Base-by-base conservation (phyloP, 2,797 vertebrate genomes). In the Syncerus caffer region DNA sequence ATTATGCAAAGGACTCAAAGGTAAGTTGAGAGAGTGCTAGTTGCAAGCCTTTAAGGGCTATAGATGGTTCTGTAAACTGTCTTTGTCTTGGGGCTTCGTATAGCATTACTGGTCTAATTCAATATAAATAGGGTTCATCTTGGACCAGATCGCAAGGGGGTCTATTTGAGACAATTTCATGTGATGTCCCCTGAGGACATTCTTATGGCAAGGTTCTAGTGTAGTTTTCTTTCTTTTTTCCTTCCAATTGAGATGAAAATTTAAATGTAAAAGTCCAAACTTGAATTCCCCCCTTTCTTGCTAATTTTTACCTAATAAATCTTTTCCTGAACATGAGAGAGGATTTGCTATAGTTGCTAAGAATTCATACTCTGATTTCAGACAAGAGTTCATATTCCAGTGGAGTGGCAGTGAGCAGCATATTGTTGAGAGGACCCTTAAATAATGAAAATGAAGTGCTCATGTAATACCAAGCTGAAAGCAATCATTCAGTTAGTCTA, bases 1-100 rank as follows among this genome's bases (percentile, higher is more conserved):
- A 99, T 98, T 99, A 99, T 96, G 99, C 99, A 98, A 99, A 99
- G 99, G 99, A 99, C 98, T 99, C 99, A 96, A 99, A 99, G 99
- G 99, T 99, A 98, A 98, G 60, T 94, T 8, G 10, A 21, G n/a
- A 50, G 15, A 67, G 51, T 42, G 6, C 45, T 82, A 55, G 7
- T n/a, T 50, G 50, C 50, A 64, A 90, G 67, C 53, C 7, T 3
- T 12, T 38, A 50, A 47, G 27, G 11, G 27, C 47, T 31, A 6
- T 85, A 25, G 25, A 14, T 79, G 60, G n/a, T 95, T 83, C 31
- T 74, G 3, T 83, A 62, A 90, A 6, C 67, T 90, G 31, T 38
- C 17, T 85, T 95, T 89, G 17, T 51, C 50, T 62, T 50, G 21
- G 82, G 3, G 15, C 53, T 71, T 90, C 17, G 0, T 10, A 0